phyloP scores from a whole-genome alignment of 2,797 vertebrate genomes.

The Acanthiza pusilla region DNA sequence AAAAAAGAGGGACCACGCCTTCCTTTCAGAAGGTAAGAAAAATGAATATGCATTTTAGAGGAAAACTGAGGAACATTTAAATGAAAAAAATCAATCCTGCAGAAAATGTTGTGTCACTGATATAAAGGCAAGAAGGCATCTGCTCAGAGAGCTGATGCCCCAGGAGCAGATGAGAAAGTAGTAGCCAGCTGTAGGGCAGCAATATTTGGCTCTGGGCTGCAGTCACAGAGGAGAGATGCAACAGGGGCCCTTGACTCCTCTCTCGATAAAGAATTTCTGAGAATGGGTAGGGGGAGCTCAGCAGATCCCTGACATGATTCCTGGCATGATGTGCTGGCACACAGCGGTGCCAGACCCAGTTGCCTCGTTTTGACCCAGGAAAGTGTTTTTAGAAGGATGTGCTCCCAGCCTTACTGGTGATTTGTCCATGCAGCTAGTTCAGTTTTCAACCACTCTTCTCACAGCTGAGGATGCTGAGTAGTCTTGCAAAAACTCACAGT shows the following conservation, averaged over 20 bases:
- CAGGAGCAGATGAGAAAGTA: background rate
- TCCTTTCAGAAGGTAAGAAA: background rate
- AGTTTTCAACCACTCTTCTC: background rate
- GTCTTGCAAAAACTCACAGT: background rate
- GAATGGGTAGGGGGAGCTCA: background rate
- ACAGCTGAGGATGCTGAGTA: background rate
- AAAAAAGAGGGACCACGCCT: background rate
- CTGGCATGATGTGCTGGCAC: background rate
- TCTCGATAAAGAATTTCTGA: background rate
- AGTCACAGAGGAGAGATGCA: background rate
- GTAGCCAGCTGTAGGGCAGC: background rate
- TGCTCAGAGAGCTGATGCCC: background rate
- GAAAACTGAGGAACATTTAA: background rate
- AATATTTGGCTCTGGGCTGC: background rate
- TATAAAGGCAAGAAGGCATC: background rate
- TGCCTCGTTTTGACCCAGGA: background rate
- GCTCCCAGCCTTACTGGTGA: background rate
- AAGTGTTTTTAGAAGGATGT: background rate
- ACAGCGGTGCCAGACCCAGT: rapidly evolving
- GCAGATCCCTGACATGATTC: rapidly evolving
- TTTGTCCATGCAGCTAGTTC: background rate
- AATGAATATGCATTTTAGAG: background rate
- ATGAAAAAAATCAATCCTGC: background rate
- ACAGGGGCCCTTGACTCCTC: background rate
- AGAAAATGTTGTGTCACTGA: background rate